A percentile compares a stretch with the other conserved stretches of the same genome.
phyloP scores from a whole-genome alignment of 2,888 invertebrate genomes.

The Sycophila texana region DNA sequence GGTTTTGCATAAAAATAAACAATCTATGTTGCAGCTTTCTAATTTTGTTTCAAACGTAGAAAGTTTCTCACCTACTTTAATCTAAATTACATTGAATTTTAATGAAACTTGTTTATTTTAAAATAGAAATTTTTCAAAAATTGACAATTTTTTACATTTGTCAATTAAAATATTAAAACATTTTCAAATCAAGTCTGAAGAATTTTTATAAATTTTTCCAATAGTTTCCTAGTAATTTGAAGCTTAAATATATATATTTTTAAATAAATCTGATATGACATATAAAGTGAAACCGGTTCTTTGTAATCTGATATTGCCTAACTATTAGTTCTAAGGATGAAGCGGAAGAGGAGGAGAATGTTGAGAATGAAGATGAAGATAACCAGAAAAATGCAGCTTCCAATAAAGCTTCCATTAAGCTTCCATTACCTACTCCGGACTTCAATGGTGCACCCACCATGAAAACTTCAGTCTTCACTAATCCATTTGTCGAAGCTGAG shows the following conservation, averaged over 20 bases:
- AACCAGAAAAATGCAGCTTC: constrained; percentile 63
- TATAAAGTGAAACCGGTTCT: constrained; percentile 65
- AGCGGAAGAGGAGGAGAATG: constrained; percentile 57
- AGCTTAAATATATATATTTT: neutral
- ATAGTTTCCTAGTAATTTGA: neutral
- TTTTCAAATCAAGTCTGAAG: too few relatives aligned
- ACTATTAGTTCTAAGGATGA: constrained; percentile 72
- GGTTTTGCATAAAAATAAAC: neutral
- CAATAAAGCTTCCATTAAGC: constrained; percentile 65
- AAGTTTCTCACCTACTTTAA: neutral
- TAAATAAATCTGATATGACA: constrained; percentile 30
- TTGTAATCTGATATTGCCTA: constrained; percentile 72
- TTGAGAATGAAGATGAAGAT: constrained; percentile 51
- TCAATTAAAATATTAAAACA: too few relatives aligned
- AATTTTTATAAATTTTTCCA: too few relatives aligned
- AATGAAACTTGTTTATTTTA: too few relatives aligned
- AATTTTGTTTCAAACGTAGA: neutral
- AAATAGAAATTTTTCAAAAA: too few relatives aligned
- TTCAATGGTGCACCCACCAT: constrained; percentile 78
- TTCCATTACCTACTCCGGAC: constrained; percentile 81
- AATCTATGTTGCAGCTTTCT: constrained; percentile 1
- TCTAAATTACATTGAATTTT: neutral
- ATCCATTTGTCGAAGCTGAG: constrained; percentile 91
- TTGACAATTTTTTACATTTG: too few relatives aligned
- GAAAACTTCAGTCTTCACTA: constrained; percentile 88